Percentiles rank a stretch among this genome's conserved stretches.
These are phyloP conservation scores for Dendrocopos noguchii DNA, from an alignment of 2,113 vertebrate species.

Conservation along the genomic window DNA sequence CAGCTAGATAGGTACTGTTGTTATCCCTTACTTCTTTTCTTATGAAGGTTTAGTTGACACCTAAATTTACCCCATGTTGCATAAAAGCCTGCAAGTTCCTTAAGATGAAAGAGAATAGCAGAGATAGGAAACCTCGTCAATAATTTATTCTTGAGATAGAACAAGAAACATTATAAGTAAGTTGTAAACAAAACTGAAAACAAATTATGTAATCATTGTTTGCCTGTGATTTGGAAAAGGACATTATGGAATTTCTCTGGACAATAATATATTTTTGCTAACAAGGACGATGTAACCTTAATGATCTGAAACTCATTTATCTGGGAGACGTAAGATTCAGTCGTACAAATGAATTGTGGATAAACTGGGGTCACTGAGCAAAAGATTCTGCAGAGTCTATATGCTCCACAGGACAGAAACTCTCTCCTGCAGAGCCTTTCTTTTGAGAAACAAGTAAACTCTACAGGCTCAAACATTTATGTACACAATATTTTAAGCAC, in stretches of 20 bases:
- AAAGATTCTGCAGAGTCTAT: conserved; percentile 44
- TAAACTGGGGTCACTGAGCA: conserved; percentile 53
- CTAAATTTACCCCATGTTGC: neutral
- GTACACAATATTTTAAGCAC: conserved; percentile 31
- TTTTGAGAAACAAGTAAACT: conserved; percentile 60
- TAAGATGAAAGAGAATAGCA: neutral
- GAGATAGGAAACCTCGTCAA: neutral
- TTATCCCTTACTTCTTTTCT: neutral
- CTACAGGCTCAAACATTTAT: conserved; percentile 29
- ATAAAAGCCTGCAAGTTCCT: neutral
- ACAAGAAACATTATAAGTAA: neutral
- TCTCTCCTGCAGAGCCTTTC: conserved; percentile 56
- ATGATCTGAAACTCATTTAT: conserved; percentile 50
- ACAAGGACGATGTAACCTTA: conserved; percentile 40
- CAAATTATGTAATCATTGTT: neutral
- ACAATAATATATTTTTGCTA: conserved; percentile 27
- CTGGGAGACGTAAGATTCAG: conserved; percentile 9
- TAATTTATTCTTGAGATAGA: neutral
- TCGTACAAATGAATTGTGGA: conserved; percentile 54
- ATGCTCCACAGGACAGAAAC: conserved; percentile 42
- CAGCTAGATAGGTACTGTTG: neutral
- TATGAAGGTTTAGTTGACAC: neutral
- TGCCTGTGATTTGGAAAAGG: neutral
- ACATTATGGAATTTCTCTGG: neutral
- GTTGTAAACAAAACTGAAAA: neutral